Evolutionary conservation across 2,797 vertebrate genomes (phyloP).

Genomic region (Neopelma chrysocephalum): DNA sequence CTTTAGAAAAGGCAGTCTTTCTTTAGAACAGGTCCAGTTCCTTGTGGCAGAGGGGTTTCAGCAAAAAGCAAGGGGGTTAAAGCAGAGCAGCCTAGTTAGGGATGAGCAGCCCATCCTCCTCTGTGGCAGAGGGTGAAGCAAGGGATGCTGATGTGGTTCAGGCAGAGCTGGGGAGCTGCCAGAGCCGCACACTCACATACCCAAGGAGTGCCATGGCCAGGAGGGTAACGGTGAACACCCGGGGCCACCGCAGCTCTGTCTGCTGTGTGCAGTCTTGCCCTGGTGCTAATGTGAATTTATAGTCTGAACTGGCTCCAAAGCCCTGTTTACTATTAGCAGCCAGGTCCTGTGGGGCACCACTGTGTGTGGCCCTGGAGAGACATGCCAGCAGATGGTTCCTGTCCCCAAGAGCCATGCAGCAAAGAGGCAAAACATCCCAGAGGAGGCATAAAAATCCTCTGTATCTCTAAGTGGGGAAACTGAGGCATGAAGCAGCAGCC

Average conservation of each 20-base stretch:
- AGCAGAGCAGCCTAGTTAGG: background rate
- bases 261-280: background rate
- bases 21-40: background rate
- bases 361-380: background rate
- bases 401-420: background rate
- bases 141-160: background rate
- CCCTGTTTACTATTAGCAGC: background rate
- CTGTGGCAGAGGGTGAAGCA: background rate
- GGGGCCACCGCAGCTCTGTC: background rate
- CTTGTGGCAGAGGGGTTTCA: background rate
- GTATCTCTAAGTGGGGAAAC: background rate
- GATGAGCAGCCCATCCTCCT: background rate
- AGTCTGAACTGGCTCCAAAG: background rate
- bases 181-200: accelerated
- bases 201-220: background rate
- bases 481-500: background rate
- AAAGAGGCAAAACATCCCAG: background rate
- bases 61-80: background rate
- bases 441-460: background rate
- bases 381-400: background rate
- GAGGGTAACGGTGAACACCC: background rate
- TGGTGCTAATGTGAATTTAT: background rate
- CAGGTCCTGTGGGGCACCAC: background rate
- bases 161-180: background rate
- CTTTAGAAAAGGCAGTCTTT: background rate